phyloP scores from a whole-genome alignment of 2,113 vertebrate species.

The Zingel zingel region DNA sequence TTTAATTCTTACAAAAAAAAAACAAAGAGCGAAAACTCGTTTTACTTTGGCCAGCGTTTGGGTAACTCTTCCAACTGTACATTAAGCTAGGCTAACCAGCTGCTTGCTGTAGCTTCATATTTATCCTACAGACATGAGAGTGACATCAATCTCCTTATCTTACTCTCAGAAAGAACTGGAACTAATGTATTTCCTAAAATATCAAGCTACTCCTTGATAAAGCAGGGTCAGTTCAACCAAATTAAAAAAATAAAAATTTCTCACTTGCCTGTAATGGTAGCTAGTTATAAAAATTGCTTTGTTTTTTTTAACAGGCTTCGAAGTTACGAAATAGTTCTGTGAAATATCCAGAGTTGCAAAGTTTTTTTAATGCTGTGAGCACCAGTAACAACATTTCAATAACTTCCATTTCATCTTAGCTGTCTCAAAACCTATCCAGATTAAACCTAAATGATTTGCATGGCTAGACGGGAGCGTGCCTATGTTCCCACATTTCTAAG shows the following conservation, averaged over 20 bases:
- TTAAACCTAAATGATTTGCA: background rate
- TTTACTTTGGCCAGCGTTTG: background rate
- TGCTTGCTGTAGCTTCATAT: background rate
- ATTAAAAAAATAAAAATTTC: background rate
- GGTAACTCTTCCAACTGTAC: background rate
- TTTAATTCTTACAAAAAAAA: background rate
- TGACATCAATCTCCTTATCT: background rate
- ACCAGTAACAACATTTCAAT: background rate
- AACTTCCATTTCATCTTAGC: background rate
- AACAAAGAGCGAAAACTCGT: background rate
- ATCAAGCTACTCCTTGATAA: background rate
- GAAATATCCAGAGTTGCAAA: background rate
- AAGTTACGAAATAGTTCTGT: background rate
- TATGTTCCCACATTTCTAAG: too few relatives aligned
- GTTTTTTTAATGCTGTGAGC: background rate
- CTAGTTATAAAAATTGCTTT: background rate
- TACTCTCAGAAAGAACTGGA: background rate
- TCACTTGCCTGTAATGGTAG: background rate
- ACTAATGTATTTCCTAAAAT: slow-evolving; percentile 24
- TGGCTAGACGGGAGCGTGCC: background rate
- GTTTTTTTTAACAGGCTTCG: background rate
- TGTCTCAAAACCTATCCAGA: background rate
- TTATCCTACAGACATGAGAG: background rate
- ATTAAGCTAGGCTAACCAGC: background rate
- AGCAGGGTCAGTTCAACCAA: slow-evolving; percentile 1